These are phyloP conservation scores for Tonatia bakeri DNA, from an alignment of 2,113 vertebrate genomes.

Conservation along the genomic window DNA sequence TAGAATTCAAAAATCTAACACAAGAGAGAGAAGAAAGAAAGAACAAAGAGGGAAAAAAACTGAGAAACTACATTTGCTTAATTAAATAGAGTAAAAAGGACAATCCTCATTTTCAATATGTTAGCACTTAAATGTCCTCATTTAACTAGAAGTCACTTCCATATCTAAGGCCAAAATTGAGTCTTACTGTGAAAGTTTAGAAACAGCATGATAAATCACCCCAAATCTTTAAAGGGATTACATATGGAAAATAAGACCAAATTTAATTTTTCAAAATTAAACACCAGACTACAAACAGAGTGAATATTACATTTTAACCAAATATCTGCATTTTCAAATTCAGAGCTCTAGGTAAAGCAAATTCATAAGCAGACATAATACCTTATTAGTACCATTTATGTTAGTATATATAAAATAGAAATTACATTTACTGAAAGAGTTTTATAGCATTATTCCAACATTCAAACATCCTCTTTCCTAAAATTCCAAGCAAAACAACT, in stretches of 20 bases:
- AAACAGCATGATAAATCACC: conserved; percentile 22
- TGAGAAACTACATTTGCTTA: conserved; percentile 32
- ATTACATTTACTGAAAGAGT: conserved; percentile 50
- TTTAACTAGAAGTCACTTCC: conserved; percentile 34
- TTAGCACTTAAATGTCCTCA: conserved; percentile 33
- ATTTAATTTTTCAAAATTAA: conserved; percentile 60
- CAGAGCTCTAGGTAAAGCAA: conserved; percentile 39
- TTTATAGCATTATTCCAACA: conserved; percentile 52
- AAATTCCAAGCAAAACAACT: conserved; percentile 55
- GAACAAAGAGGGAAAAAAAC: background rate
- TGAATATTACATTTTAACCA: conserved; percentile 43
- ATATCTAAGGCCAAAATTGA: conserved; percentile 12
- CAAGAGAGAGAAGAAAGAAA: background rate
- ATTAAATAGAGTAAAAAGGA: conserved; percentile 8
- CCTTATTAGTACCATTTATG: conserved; percentile 72
- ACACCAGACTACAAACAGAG: conserved; percentile 49
- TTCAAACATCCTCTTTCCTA: conserved; percentile 34
- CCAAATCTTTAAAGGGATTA: conserved; percentile 34
- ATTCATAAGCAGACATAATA: conserved; percentile 39
- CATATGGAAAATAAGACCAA: conserved; percentile 26
- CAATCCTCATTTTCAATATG: conserved; percentile 21
- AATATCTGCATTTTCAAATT: conserved; percentile 53
- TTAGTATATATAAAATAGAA: conserved; percentile 72
- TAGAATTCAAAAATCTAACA: conserved; percentile 42
- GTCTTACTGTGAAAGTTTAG: conserved; percentile 47